These are phyloP conservation scores for Ostrea denselamellosa DNA, from an alignment of 1,140 invertebrate species.

Conservation along the genomic window DNA sequence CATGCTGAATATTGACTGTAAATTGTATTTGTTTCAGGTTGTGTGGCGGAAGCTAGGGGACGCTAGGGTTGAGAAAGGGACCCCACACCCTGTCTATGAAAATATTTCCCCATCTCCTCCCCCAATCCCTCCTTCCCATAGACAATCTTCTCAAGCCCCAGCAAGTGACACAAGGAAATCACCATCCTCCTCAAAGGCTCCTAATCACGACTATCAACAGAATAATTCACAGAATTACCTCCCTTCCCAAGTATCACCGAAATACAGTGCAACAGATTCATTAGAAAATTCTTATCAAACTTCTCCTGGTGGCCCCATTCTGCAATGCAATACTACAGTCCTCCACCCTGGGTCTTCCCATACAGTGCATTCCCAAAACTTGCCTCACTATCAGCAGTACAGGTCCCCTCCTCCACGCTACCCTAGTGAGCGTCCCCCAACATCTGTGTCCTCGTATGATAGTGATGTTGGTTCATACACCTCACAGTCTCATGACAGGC, in stretches of 20 bases:
- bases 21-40: conserved; percentile 66
- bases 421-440: conserved; percentile 38
- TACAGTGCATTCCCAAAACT: conserved; percentile 55
- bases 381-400: conserved; percentile 56
- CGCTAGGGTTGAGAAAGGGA: conserved; percentile 60
- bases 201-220: conserved; percentile 8
- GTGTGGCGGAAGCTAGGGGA: conserved; percentile 78
- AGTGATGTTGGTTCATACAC: conserved; percentile 12
- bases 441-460: conserved; percentile 22
- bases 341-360: conserved; percentile 53
- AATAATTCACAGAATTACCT: conserved; percentile 29
- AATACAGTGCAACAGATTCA: neutral
- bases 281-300: conserved; percentile 34
- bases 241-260: conserved; percentile 26
- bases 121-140: conserved; percentile 33
- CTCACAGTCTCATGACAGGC: neutral
- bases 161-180: conserved; percentile 13
- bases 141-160: neutral
- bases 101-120: conserved; percentile 49
- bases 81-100: conserved; percentile 58
- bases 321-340: conserved; percentile 5
- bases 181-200: neutral
- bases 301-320: conserved; percentile 32
- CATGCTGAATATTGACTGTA: neutral
- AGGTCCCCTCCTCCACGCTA: conserved; percentile 53